Evolutionary conservation across 2,113 vertebrate species (phyloP).

Genomic region (Scolopax mira): DNA sequence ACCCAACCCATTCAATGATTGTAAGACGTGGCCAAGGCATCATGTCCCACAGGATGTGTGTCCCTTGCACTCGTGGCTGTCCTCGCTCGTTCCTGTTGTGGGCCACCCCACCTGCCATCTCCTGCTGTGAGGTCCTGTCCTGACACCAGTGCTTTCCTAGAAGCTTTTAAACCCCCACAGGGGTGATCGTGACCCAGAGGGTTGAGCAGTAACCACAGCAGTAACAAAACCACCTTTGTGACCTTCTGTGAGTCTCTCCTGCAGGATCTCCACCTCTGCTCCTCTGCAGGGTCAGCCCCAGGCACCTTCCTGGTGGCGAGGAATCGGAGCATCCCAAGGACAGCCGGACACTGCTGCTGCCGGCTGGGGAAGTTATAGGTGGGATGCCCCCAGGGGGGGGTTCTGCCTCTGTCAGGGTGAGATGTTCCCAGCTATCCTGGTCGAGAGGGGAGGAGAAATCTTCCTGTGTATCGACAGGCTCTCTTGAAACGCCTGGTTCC

Average conservation of each 20-base stretch:
- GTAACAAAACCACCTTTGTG: not conserved
- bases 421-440: not conserved
- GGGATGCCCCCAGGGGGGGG: not conserved
- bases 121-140: not conserved
- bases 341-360: not conserved
- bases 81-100: not conserved
- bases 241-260: not conserved
- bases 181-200: not conserved
- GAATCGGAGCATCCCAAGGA: not conserved
- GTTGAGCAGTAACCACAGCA: not conserved
- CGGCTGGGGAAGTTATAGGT: not conserved
- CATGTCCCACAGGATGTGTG: fast-evolving
- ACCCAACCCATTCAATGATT: not conserved
- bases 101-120: fast-evolving
- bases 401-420: not conserved
- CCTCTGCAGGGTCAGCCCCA: not conserved
- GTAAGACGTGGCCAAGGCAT: too few species aligned
- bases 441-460: not conserved
- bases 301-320: not conserved
- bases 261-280: not conserved
- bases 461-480: not conserved
- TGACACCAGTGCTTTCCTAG: not conserved
- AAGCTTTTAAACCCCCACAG: not conserved
- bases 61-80: not conserved
- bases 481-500: not conserved